Evolutionary conservation across 2,888 invertebrate genomes (phyloP).

Genomic region (Orthonychiurus folsomi): DNA sequence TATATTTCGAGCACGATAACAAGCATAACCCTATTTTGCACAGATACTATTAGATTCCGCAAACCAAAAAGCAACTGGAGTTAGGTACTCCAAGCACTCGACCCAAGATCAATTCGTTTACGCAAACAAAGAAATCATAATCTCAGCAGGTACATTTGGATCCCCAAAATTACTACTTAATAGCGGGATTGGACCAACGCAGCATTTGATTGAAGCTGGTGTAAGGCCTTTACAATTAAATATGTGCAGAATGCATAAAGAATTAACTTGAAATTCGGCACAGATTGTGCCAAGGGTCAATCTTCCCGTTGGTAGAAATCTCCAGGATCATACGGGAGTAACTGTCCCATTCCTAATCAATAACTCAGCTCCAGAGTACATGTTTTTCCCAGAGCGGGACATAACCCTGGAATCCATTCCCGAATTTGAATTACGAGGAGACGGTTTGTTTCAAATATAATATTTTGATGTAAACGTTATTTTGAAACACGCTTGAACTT

Average conservation of each 20-base stretch:
- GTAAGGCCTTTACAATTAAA: too few species aligned
- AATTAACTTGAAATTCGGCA: neutral
- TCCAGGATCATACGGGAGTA: neutral
- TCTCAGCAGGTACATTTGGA: slow-evolving; percentile 1
- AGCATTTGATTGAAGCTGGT: neutral
- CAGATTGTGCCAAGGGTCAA: neutral
- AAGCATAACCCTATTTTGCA: too few species aligned
- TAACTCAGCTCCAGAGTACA: neutral
- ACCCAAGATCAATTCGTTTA: neutral
- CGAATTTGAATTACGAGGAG: neutral
- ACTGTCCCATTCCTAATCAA: neutral
- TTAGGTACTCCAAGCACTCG: neutral
- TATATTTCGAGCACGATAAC: too few species aligned
- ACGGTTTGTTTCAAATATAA: too few species aligned
- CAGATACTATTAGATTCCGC: neutral
- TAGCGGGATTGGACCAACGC: slow-evolving; percentile 2
- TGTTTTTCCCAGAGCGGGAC: neutral
- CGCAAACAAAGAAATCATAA: slow-evolving; percentile 5
- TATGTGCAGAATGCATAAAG: too few species aligned
- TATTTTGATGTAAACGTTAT: too few species aligned
- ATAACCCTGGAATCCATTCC: neutral
- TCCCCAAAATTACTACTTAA: slow-evolving; percentile 7
- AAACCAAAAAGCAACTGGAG: neutral
- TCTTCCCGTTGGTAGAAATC: neutral
- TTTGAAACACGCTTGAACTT: too few species aligned